These are phyloP conservation scores for Drosophila nasuta DNA, from an alignment of 1,140 invertebrate genomes.

Conservation along the genomic window DNA sequence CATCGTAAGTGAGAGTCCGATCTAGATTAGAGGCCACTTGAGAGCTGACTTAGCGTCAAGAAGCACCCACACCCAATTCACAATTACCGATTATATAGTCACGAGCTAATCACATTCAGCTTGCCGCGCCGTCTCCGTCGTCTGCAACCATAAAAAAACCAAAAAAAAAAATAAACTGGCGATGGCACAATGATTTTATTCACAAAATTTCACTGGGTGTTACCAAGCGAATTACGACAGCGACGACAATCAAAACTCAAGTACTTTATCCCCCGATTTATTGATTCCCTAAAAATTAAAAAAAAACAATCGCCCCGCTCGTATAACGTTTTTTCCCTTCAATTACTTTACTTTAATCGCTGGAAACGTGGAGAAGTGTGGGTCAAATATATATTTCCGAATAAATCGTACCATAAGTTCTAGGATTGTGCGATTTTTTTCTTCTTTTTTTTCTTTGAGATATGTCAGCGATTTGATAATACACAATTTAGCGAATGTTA, in stretches of 20 bases:
- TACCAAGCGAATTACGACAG: conserved; percentile 22
- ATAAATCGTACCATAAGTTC: no score
- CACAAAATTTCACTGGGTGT: background rate
- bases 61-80: conserved; percentile 33
- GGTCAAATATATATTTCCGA: no score
- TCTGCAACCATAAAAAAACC: background rate
- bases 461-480: no score
- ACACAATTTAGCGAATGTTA: no score
- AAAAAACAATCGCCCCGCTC: no score
- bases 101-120: conserved; percentile 13
- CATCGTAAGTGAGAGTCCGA: conserved; percentile 63
- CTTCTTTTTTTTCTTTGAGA: no score
- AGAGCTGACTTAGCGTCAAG: conserved; percentile 37
- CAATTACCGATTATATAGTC: conserved; percentile 20
- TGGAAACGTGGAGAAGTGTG: no score
- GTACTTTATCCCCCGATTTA: conserved; percentile 2
- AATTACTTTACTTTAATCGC: no score
- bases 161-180: background rate
- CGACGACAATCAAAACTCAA: background rate
- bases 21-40: conserved; percentile 56
- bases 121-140: background rate
- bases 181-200: background rate
- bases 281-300: background rate
- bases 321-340: no score
- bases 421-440: no score